Conservation (phyloP, 2,888 invertebrate genomes). For the Rhimphoctona megacephalus region DNA sequence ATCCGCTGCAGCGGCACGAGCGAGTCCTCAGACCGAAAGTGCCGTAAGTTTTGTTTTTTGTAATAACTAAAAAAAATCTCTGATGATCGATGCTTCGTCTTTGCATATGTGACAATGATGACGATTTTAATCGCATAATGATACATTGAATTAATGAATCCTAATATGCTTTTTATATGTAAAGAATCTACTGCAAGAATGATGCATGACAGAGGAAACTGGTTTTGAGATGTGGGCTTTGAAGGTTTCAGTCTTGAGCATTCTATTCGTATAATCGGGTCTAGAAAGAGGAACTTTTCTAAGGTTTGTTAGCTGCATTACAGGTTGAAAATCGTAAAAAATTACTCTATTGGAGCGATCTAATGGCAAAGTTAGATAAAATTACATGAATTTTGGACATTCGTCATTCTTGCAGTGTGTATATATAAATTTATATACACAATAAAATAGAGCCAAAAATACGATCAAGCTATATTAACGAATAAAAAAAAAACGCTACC, state of each 20-base stretch:
- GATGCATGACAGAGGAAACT: not conserved
- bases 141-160: conserved; percentile 49
- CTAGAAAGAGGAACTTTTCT: not conserved
- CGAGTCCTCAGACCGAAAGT: conserved; percentile 89
- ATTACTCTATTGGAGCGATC: not conserved
- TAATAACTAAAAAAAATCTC: not conserved
- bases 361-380: not conserved
- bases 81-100: conserved; percentile 25
- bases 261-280: not conserved
- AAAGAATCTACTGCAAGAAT: conserved; percentile 3
- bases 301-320: not conserved
- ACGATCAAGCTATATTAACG: conserved; percentile 66
- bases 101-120: conserved; percentile 14
- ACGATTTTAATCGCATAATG: conserved; percentile 43
- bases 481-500: conserved; percentile 61
- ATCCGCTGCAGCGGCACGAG: conserved; percentile 87
- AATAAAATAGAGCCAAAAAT: not conserved
- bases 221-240: not conserved
- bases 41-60: conserved; percentile 87
- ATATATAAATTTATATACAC: too few relatives aligned
- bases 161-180: conserved; percentile 53
- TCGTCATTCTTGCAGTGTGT: not conserved
- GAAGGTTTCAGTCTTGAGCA: not conserved
- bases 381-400: not conserved
- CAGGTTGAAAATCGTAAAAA: not conserved